Evolutionary conservation across 2,888 invertebrate species (phyloP), one percentile per base, ranked within the genome.

Genomic region (Rhopalosiphum nymphaeae): DNA sequence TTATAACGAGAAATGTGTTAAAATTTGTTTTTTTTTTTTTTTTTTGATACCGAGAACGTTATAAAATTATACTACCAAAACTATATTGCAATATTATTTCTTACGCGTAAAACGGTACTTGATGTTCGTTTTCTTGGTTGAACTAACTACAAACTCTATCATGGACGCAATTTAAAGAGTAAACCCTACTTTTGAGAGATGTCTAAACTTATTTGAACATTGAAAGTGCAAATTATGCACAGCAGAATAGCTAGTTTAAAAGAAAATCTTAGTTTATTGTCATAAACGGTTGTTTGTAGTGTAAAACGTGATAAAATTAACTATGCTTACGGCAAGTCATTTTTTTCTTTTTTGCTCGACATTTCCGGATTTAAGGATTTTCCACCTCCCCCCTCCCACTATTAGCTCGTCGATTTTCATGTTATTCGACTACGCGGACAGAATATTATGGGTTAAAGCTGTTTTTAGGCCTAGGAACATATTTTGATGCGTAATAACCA

Each of bases 181-280:
- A 78, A 78, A 78, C 7, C 9, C 21, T 78, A 78, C 36, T 36
- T 78, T 78, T 7, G 78, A 78, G 78, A 36, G 36, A 78, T 36
- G 36, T 36, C 36, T 36, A 78, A 78, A 78, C 36, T 36, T 42
- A 36, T 78, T 36, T 46, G 49, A 10, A 53, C 36, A 36, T 53
- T 36, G 3, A 53, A 88, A 88, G 88, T 36, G 21, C 89, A 42
- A 89, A 57, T 89, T 57, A 56, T 56, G 57, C 11, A 29, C 46
- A 46, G 44, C 13, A 46, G 44, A 42, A 56, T 42, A 9, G 56
- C 29, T 16, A 26, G 57, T 46, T 44, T 44, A 44, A 89, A 44
- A 89, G 42, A 89, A 89, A 89, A 89, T 89, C 89, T 16, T 89
- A 36, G 88, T 89, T 87, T 89, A 89, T 57, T 57, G 26, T 57